These are phyloP conservation scores for Hyperoplus lanceolatus DNA, from an alignment of 2,797 vertebrate genomes.

Conservation along the genomic window DNA sequence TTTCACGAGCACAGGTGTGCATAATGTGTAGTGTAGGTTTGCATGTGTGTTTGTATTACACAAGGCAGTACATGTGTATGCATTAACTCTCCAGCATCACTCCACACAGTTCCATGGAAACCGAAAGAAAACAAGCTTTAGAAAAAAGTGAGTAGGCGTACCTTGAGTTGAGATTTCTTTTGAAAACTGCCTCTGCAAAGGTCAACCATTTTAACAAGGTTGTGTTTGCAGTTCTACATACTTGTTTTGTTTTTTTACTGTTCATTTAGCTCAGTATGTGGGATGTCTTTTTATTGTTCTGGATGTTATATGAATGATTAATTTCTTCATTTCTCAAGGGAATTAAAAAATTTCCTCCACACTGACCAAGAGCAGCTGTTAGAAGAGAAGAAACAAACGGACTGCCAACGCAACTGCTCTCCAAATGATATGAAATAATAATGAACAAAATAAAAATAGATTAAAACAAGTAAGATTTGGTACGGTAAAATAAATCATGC, in stretches of 20 bases:
- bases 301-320: background rate
- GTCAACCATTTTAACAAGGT: constrained; percentile 24
- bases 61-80: background rate
- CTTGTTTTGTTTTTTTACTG: background rate
- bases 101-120: background rate
- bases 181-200: constrained; percentile 10
- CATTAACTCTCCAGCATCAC: background rate
- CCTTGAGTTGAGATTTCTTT: constrained; percentile 20
- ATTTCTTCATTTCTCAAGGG: no score
- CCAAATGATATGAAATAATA: background rate
- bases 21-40: background rate
- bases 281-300: background rate
- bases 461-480: background rate
- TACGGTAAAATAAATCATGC: background rate
- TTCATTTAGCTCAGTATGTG: background rate
- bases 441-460: background rate
- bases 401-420: background rate
- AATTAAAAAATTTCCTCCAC: no score
- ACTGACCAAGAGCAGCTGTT: background rate
- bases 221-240: background rate
- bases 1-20: constrained; percentile 9
- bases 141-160: background rate
- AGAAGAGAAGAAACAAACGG: background rate
- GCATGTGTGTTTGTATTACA: background rate
- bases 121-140: constrained; percentile 10